Evolutionary conservation across 2,797 vertebrate species (phyloP).

Genomic region (Antrozous pallidus): DNA sequence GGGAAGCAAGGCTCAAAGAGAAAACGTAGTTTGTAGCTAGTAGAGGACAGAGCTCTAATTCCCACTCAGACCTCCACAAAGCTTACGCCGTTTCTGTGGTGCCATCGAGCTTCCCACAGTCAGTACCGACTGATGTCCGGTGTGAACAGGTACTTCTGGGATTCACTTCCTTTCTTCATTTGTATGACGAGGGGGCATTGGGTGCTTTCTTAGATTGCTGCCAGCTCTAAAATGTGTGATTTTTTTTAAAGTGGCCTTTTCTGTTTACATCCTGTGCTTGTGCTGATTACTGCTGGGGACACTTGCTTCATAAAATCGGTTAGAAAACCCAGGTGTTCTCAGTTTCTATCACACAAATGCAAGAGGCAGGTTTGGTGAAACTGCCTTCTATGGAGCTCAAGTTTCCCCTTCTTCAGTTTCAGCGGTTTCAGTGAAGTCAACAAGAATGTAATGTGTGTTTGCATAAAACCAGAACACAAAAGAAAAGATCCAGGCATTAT

Average conservation of each 20-base stretch:
- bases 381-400: neutral
- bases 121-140: neutral
- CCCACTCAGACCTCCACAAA: neutral
- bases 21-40: neutral
- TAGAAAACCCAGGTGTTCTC: conserved; percentile 24
- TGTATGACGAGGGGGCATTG: neutral
- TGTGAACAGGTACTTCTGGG: neutral
- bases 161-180: neutral
- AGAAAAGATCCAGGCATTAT: conserved; percentile 2
- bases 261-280: neutral
- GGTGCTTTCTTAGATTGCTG: neutral
- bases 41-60: neutral
- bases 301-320: neutral
- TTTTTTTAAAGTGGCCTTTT: neutral
- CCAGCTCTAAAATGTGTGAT: neutral
- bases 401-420: conserved; percentile 64
- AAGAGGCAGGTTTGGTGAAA: conserved; percentile 42
- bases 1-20: neutral
- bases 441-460: conserved; percentile 54
- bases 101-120: neutral
- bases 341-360: neutral
- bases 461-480: conserved; percentile 62
- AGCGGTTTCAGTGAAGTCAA: conserved; percentile 35
- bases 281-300: neutral
- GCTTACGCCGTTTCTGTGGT: neutral